Evolutionary conservation across 2,113 vertebrate genomes (phyloP).

Genomic region (Tonatia bakeri): DNA sequence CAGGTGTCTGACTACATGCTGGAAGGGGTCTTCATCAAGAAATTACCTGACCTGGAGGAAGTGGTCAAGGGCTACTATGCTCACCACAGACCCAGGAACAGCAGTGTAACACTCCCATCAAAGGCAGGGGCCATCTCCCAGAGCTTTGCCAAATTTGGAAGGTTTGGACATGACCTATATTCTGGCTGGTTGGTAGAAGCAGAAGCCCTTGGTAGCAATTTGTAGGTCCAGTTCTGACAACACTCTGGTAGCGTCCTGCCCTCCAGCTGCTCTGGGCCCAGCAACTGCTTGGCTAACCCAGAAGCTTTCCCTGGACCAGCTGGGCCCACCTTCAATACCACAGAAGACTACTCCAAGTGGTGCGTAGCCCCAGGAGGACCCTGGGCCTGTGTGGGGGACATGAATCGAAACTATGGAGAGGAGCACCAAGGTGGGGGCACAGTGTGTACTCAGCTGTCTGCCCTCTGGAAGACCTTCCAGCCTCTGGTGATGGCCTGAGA

Average conservation of each 20-base stretch:
- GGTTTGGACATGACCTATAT: constrained; percentile 89
- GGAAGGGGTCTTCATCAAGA: constrained; percentile 76
- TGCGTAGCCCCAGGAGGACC: constrained; percentile 75
- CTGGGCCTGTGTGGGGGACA: constrained; percentile 92
- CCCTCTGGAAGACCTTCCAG: constrained; percentile 90
- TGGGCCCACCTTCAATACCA: constrained; percentile 72
- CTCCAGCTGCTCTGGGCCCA: constrained; percentile 85
- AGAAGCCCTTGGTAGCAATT: constrained; percentile 79
- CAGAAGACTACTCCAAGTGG: constrained; percentile 92
- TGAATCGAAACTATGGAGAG: constrained; percentile 87
- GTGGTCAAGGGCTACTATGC: constrained; percentile 68
- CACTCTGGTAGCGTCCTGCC: constrained; percentile 80
- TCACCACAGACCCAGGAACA: constrained; percentile 70
- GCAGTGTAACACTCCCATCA: constrained; percentile 83
- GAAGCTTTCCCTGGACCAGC: constrained; percentile 62
- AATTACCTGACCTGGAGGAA: constrained; percentile 78
- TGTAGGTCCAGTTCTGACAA: constrained; percentile 90
- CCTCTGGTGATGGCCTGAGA: constrained; percentile 78
- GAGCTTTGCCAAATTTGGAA: constrained; percentile 88
- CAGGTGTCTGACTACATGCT: constrained; percentile 83
- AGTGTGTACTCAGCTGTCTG: constrained; percentile 79
- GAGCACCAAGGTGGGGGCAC: constrained; percentile 87
- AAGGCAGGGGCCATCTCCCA: constrained; percentile 81
- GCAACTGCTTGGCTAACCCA: constrained; percentile 82
- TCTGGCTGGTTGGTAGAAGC: constrained; percentile 86